Evolutionary conservation across 2,113 vertebrate genomes (phyloP), one percentile per base, ranked within the genome.

Genomic region (Strix uralensis): DNA sequence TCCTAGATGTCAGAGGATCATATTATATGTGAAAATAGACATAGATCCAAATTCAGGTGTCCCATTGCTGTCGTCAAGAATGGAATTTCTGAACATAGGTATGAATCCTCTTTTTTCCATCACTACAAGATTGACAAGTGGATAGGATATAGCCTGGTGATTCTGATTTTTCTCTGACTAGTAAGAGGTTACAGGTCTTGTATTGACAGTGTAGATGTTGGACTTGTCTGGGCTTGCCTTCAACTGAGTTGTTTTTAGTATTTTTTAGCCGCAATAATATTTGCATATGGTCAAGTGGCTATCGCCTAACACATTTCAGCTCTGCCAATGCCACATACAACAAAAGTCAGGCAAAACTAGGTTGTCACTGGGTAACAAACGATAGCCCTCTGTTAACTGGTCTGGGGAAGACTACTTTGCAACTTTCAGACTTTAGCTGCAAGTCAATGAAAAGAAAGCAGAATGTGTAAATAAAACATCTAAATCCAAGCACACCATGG

Each of bases 1-100:
- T 69, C 59, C 26, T 57, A 29, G 10, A 30, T 42, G 38, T 19
- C 46, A 78, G 29, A 47, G 15, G 5, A 54, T 36, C 21, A 29
- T 0, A 0, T 47, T 47, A 17, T 40, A 38, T 19, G 9, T 38
- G 29, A 81, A 65, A 81, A 73, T 9, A 79, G 52, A 36, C 13
- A 4, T 7, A 42, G 19, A 63, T 34, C 7, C 29, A 83, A 72
- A 83, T 77, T 49, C 38, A 3, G 0, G 5, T 67, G 16, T 44
- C 21, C 25, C 16, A 29, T 25, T 67, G 20, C 5, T 62, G 11
- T 55, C 34, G 21, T 32, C 32, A 67, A 26, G 38, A 63, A 27
- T 15, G 5, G 36, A 67, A 38, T 13, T 59, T 82, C 57, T 77
- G 15, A 81, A 34, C 3, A n/a, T 8, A 3, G 42, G 26, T 36